Conservation (phyloP, 1,140 invertebrate genomes). For the Ctenoplectra terminalis region DNA sequence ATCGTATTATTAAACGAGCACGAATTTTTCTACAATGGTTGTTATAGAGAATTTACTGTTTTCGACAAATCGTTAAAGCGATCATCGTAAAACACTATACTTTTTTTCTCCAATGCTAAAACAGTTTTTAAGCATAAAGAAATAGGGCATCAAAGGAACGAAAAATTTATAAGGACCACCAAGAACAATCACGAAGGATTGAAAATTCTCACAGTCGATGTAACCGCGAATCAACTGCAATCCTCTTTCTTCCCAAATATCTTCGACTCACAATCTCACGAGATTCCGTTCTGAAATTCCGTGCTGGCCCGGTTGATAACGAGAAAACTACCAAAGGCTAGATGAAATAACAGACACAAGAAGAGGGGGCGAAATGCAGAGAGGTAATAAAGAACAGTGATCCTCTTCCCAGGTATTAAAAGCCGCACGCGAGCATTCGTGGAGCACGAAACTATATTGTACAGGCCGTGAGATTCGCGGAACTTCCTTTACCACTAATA, state of each 20-base stretch:
- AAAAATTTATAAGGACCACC: no score
- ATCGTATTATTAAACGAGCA: no score
- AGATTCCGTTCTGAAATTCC: conserved; percentile 40
- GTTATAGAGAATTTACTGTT: no score
- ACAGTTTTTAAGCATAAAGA: no score
- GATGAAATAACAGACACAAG: conserved; percentile 40
- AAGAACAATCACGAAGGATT: no score
- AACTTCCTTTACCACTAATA: not conserved
- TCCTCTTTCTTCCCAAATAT: not conserved
- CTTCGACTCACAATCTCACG: not conserved
- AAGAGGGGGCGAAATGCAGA: conserved; percentile 17
- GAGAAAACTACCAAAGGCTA: conserved; percentile 42
- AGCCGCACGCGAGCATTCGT: conserved; percentile 51
- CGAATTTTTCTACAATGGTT: no score
- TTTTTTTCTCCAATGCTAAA: no score
- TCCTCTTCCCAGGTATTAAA: conserved; percentile 59
- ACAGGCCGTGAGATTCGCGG: not conserved
- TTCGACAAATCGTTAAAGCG: no score
- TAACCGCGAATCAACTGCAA: no score
- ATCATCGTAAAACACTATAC: no score
- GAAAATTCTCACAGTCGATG: no score
- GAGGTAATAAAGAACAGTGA: conserved; percentile 52
- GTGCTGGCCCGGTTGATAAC: conserved; percentile 45
- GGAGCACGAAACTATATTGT: conserved; percentile 35
- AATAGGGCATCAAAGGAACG: no score